phyloP scores from a whole-genome alignment of 2,888 invertebrate genomes.

The Drosophila anomelani region DNA sequence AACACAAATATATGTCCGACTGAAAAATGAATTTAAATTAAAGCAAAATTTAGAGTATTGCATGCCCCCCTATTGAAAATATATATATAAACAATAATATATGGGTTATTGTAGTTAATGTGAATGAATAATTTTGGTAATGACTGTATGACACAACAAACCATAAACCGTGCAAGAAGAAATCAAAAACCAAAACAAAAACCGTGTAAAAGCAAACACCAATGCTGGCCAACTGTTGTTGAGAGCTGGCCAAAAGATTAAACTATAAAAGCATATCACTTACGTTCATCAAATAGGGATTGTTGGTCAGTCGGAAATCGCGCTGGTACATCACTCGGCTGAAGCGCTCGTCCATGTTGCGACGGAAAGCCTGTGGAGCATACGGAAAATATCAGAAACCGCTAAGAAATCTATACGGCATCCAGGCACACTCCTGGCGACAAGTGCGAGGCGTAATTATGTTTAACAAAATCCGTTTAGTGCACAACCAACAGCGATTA shows the following conservation, averaged over 20 bases:
- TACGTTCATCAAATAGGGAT: constrained; percentile 87
- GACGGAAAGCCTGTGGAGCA: constrained; percentile 86
- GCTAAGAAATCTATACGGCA: not conserved
- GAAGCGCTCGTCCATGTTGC: constrained; percentile 86
- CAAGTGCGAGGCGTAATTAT: constrained; percentile 48
- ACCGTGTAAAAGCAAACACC: not conserved
- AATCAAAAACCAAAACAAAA: constrained; percentile 2
- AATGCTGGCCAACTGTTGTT: constrained; percentile 2
- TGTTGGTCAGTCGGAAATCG: constrained; percentile 87
- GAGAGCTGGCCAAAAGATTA: constrained; percentile 13
- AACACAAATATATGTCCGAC: not conserved
- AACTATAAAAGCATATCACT: constrained; percentile 69
- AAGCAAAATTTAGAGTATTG: not conserved
- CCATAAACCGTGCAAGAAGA: not conserved
- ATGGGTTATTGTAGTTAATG: not conserved
- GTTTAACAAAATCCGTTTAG: constrained; percentile 63
- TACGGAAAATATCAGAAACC: constrained; percentile 10
- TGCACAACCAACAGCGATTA: constrained; percentile 71
- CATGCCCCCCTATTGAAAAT: not conserved
- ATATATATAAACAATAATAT: not conserved
- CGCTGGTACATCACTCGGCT: constrained; percentile 87
- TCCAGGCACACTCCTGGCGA: not conserved
- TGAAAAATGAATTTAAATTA: not conserved
- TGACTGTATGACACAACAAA: not conserved
- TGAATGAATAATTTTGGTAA: not conserved